Evolutionary conservation across 1,140 invertebrate genomes (phyloP).

Genomic region (Drosophila virilis): DNA sequence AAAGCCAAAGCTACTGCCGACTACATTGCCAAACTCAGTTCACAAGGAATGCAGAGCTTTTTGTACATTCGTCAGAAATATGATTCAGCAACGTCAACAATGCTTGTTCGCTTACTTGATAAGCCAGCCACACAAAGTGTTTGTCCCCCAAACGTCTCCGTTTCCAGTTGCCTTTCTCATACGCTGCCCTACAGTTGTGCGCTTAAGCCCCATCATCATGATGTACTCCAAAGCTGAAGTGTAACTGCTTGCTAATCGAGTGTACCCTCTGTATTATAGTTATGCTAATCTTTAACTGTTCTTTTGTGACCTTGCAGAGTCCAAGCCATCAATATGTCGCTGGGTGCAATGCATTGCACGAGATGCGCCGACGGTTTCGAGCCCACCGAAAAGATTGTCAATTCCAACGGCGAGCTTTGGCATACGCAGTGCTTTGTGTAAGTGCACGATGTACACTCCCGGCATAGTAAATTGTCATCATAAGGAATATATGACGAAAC

Average conservation of each 20-base stretch:
- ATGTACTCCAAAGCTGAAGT: slow-evolving; percentile 76
- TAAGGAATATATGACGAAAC: neutral
- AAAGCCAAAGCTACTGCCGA: slow-evolving; percentile 21
- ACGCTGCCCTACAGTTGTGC: slow-evolving; percentile 25
- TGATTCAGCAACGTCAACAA: slow-evolving; percentile 65
- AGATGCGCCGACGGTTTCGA: slow-evolving; percentile 97
- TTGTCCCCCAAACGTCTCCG: slow-evolving; percentile 23
- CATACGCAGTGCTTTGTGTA: slow-evolving; percentile 99
- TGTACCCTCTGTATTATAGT: neutral
- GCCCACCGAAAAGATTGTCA: slow-evolving; percentile 98
- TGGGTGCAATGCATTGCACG: slow-evolving; percentile 96
- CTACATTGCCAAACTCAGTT: slow-evolving; percentile 12
- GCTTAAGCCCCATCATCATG: slow-evolving; percentile 49
- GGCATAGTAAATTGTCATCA: neutral
- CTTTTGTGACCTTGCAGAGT: slow-evolving; percentile 59
- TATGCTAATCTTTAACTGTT: slow-evolving; percentile 6
- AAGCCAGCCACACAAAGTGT: slow-evolving; percentile 31
- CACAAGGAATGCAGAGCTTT: slow-evolving; percentile 62
- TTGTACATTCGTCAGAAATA: slow-evolving; percentile 62
- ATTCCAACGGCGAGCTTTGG: slow-evolving; percentile 99
- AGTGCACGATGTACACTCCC: slow-evolving; percentile 83
- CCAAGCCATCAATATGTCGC: slow-evolving; percentile 87
- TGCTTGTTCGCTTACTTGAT: slow-evolving; percentile 34
- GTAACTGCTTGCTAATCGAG: slow-evolving; percentile 43
- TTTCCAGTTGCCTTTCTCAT: slow-evolving; percentile 53